Evolutionary conservation across 2,113 vertebrate genomes (phyloP), one percentile per base, ranked within the genome.

Genomic region (Hydrochoerus hydrochaeris): DNA sequence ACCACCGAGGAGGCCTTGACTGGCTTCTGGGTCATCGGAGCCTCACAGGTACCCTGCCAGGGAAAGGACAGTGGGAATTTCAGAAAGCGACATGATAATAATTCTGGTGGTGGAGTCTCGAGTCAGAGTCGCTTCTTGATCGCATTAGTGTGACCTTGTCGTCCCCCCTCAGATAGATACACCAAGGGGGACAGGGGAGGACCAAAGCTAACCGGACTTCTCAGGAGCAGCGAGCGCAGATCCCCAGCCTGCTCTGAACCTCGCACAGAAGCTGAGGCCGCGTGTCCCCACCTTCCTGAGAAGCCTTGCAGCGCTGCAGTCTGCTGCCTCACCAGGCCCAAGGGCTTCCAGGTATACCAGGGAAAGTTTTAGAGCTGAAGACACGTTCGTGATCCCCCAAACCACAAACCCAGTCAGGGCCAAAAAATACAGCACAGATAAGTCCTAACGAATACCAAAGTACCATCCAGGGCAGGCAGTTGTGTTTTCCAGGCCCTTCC

Each of bases 311-410:
- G 7, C 1, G 5, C 28, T 38, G 32, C 17, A 91, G 5, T 24
- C 19, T 28, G 17, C 24, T 0, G n/a, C n/a, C 69, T 80, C 75
- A 2, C 84, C 26, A 38, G 44, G 14, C 26, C 10, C n/a, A 41
- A 1, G 16, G 2, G 35, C 44, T 49, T 77, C 84, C 80, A 46
- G 67, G 67, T 69, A 57, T 2, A 57, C 44, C 91, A 38, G 44
- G 38, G 94, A 95, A 84, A 24, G 7, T 28, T 82, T 86, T 58
- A 62, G 92, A 86, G 58, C 67, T 52, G 62, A 75, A 90, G 84
- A 60, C 35, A 58, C 13, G 62, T 44, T 26, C 7, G 14, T 86
- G 30, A 54, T 49, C 38, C 38, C 62, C 13, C 67, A 93, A 83
- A 65, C 41, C 35, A 85, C 60, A 67, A 89, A 63, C 35, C 16